Evolutionary conservation across 1,140 invertebrate species (phyloP).

Genomic region (Orius insidiosus): DNA sequence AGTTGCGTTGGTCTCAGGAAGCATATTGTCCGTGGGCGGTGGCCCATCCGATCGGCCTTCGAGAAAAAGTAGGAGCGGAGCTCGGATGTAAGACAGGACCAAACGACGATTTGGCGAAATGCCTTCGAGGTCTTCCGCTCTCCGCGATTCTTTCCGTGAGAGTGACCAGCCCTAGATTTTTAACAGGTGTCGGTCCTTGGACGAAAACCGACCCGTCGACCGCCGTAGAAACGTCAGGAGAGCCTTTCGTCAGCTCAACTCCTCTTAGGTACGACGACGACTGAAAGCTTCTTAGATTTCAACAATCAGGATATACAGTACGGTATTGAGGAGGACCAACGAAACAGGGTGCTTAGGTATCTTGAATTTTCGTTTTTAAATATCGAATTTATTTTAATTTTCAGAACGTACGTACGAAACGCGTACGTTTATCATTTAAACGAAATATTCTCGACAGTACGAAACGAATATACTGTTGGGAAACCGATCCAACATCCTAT

Average conservation of each 20-base stretch:
- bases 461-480: conserved; percentile 88
- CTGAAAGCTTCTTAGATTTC: conserved; percentile 58
- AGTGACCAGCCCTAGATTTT: conserved; percentile 32
- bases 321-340: conserved; percentile 42
- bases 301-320: conserved; percentile 55
- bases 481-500: conserved; percentile 68
- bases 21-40: conserved; percentile 70
- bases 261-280: conserved; percentile 49
- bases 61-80: conserved; percentile 51
- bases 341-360: conserved; percentile 21
- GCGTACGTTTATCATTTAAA: conserved; percentile 73
- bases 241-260: conserved; percentile 47
- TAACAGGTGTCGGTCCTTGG: conserved; percentile 37
- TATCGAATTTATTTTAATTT: conserved; percentile 13
- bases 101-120: conserved; percentile 29
- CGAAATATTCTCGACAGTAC: conserved; percentile 77
- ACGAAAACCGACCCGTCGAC: conserved; percentile 33
- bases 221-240: conserved; percentile 46
- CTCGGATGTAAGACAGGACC: conserved; percentile 32
- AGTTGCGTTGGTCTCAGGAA: conserved; percentile 68
- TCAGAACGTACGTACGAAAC: conserved; percentile 70
- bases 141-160: conserved; percentile 40
- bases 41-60: conserved; percentile 48
- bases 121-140: conserved; percentile 36
- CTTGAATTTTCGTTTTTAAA: neutral